Evolutionary conservation across 2,888 invertebrate genomes (phyloP).

Genomic region (Drosophila ustulata): DNA sequence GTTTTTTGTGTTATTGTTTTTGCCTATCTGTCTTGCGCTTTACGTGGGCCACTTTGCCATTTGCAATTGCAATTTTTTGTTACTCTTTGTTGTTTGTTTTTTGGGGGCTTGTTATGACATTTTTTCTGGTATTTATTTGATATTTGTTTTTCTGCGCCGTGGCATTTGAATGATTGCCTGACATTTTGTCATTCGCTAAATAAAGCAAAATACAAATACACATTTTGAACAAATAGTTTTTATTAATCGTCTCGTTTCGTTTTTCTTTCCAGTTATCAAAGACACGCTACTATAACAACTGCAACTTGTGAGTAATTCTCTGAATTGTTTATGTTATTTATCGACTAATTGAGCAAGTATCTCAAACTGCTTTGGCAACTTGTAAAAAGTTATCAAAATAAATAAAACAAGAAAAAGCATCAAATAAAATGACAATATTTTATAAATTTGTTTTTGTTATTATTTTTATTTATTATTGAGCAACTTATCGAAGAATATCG

Average conservation of each 20-base stretch:
- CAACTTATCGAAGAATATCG: too few species aligned
- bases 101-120: slow-evolving; percentile 67
- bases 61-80: slow-evolving; percentile 52
- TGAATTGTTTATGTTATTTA: neutral
- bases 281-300: neutral
- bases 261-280: slow-evolving; percentile 26
- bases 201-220: slow-evolving; percentile 11
- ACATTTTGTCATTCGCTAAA: slow-evolving; percentile 52
- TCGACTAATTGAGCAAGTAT: neutral
- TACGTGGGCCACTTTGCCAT: slow-evolving; percentile 54
- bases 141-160: slow-evolving; percentile 30
- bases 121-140: slow-evolving; percentile 43
- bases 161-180: slow-evolving; percentile 70
- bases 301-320: slow-evolving; percentile 35
- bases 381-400: too few species aligned
- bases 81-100: slow-evolving; percentile 8
- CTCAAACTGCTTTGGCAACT: neutral
- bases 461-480: too few species aligned
- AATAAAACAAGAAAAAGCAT: too few species aligned
- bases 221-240: slow-evolving; percentile 22
- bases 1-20: neutral
- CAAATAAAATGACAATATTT: too few species aligned
- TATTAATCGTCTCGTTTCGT: neutral
- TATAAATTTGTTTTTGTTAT: too few species aligned
- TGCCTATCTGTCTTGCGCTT: slow-evolving; percentile 3